Evolutionary conservation across 2,888 invertebrate genomes (phyloP).

Genomic region (Metacarcinus magister): DNA sequence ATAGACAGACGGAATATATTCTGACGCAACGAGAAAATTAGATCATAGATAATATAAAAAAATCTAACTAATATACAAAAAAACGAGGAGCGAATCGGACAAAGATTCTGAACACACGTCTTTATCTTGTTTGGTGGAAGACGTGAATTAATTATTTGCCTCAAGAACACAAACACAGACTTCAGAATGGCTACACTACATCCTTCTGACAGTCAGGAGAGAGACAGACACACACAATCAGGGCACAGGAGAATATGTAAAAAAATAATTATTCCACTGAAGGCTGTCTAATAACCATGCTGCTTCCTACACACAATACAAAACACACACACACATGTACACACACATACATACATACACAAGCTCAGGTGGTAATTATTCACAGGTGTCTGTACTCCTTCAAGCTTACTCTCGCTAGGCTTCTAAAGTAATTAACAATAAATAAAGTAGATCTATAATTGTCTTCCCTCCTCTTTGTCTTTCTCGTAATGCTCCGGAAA

Average conservation of each 20-base stretch:
- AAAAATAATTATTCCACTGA: background rate
- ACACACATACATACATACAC: constrained; percentile 33
- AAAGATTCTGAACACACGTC: background rate
- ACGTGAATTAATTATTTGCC: background rate
- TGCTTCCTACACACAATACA: background rate
- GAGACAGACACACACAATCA: background rate
- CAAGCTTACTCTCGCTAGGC: background rate
- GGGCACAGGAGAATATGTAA: background rate
- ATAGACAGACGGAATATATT: background rate
- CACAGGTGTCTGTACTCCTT: background rate
- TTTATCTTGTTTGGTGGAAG: background rate
- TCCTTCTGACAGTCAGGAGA: background rate
- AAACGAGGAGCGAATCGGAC: background rate
- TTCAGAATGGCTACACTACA: background rate
- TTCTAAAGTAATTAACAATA: too few relatives aligned
- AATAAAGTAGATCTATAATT: too few relatives aligned
- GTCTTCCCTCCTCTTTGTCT: too few relatives aligned
- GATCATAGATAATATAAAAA: background rate
- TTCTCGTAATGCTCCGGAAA: too few relatives aligned
- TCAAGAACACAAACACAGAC: background rate
- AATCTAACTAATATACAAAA: background rate
- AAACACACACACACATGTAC: constrained; percentile 13
- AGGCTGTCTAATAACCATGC: background rate
- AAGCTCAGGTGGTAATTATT: background rate
- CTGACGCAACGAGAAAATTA: background rate